Percentiles rank a stretch among this genome's conserved stretches.
Conservation (phyloP, 2,797 vertebrate species). For the Pteronotus mesoamericanus region DNA sequence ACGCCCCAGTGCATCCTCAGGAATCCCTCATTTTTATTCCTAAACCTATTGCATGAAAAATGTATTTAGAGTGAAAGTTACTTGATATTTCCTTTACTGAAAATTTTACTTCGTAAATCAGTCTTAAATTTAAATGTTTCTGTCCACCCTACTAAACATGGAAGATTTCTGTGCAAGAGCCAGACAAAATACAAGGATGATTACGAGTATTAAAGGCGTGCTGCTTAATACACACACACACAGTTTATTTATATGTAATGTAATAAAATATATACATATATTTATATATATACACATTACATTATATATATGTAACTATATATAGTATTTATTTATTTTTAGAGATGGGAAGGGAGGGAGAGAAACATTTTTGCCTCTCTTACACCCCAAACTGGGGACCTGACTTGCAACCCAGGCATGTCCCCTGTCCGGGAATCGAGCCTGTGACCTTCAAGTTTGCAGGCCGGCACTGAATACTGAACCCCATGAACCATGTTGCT, state of each 20-base stretch:
- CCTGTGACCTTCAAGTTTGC: neutral
- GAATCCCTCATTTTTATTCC: neutral
- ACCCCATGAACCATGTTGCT: neutral
- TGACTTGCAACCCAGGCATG: too few relatives aligned
- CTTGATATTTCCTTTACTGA: slow-evolving; percentile 1
- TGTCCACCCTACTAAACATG: neutral
- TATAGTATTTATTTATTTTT: too few relatives aligned
- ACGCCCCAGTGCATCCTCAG: neutral
- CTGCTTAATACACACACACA: neutral
- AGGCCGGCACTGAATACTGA: neutral
- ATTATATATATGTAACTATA: too few relatives aligned
- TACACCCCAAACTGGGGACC: too few relatives aligned
- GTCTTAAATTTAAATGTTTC: neutral
- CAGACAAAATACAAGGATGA: neutral
- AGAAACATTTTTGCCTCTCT: neutral
- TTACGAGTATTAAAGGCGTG: neutral
- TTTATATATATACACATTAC: too few relatives aligned
- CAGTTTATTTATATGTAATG: too few relatives aligned
- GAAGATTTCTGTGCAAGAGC: neutral
- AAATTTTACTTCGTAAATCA: neutral
- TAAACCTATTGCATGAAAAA: neutral
- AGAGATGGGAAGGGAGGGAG: too few relatives aligned
- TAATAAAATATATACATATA: too few relatives aligned
- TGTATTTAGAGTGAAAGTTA: neutral
- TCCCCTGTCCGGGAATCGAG: too few relatives aligned